Percentiles rank a stretch among this genome's conserved stretches.
These are phyloP conservation scores for Sebastes oblongus DNA, from an alignment of 2,797 vertebrate species.

Conservation along the genomic window DNA sequence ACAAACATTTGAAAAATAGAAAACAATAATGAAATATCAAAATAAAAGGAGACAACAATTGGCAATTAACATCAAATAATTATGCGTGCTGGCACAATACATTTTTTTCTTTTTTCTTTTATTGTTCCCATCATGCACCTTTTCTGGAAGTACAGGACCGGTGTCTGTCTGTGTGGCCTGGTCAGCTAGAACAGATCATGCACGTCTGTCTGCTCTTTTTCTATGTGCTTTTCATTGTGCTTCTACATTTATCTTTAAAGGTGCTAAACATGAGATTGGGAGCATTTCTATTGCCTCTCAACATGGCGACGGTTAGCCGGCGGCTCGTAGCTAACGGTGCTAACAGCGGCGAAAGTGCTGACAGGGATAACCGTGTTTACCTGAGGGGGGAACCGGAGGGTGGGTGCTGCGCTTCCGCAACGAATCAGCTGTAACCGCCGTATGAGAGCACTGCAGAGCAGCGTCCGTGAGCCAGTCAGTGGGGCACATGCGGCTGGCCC, in stretches of 20 bases:
- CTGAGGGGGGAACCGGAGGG: neutral
- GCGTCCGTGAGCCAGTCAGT: neutral
- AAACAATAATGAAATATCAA: conserved; percentile 82
- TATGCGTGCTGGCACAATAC: conserved; percentile 85
- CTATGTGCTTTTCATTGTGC: conserved; percentile 78
- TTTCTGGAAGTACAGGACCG: conserved; percentile 75
- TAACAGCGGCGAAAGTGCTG: neutral
- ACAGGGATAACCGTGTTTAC: neutral
- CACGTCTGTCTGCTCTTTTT: conserved; percentile 52
- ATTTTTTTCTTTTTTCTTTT: conserved; percentile 50
- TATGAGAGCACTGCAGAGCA: neutral
- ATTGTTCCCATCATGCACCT: conserved; percentile 83
- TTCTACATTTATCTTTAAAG: conserved; percentile 45
- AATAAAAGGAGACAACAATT: conserved; percentile 79
- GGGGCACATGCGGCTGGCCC: too few species aligned
- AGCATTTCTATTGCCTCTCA: neutral
- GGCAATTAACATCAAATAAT: conserved; percentile 82
- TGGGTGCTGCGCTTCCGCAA: neutral
- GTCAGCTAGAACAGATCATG: conserved; percentile 55
- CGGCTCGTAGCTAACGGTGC: neutral
- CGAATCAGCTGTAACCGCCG: neutral
- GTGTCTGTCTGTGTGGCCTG: conserved; percentile 37
- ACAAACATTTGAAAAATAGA: conserved; percentile 87
- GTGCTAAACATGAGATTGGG: neutral
- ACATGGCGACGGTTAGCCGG: neutral